phyloP scores from a whole-genome alignment of 2,797 vertebrate species.

The Sebastes nivosus region DNA sequence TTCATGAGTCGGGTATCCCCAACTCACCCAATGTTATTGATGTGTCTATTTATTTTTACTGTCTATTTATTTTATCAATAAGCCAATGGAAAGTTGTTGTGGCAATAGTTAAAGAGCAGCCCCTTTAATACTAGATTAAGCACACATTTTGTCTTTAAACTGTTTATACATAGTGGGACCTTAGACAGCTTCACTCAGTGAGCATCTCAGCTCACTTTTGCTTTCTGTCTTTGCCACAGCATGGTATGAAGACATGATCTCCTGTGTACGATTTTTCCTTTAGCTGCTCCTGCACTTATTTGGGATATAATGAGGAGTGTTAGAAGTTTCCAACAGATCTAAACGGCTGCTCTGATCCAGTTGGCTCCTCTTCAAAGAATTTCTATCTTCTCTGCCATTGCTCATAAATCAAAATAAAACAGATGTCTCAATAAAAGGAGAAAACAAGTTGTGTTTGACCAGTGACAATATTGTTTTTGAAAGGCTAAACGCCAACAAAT shows the following conservation, averaged over 20 bases:
- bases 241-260: background rate
- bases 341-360: conserved; percentile 3
- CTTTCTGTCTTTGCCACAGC: background rate
- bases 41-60: background rate
- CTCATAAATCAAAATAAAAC: conserved; percentile 16
- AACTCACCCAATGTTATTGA: background rate
- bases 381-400: background rate
- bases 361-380: conserved; percentile 28
- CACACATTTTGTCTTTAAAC: background rate
- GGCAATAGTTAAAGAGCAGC: background rate
- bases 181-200: background rate
- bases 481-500: background rate
- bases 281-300: conserved; percentile 20
- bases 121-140: background rate
- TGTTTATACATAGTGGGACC: background rate
- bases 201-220: background rate
- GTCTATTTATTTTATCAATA: background rate
- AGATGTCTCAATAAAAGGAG: conserved; percentile 12
- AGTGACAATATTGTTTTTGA: background rate
- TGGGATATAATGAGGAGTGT: conserved; percentile 32
- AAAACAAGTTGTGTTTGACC: background rate
- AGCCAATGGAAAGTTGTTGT: background rate
- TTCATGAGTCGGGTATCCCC: background rate
- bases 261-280: background rate
- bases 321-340: conserved; percentile 35